These are phyloP conservation scores for Tachyglossus aculeatus DNA, from an alignment of 2,797 vertebrate species.

Conservation along the genomic window DNA sequence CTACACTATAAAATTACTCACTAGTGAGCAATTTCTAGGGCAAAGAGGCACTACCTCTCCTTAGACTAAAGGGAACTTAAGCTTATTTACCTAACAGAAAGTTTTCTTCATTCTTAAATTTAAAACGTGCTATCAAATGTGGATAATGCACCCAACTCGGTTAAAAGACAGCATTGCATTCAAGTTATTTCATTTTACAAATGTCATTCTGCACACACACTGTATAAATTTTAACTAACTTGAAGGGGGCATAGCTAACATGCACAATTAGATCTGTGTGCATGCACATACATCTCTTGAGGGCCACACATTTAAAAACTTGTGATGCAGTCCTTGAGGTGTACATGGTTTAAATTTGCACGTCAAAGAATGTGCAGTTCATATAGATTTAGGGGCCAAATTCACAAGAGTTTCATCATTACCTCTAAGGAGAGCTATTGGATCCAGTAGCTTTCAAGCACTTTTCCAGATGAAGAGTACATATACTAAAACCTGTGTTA, in stretches of 20 bases:
- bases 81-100: constrained; percentile 8
- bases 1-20: too few species aligned
- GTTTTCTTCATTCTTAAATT: background rate
- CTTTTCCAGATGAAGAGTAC: background rate
- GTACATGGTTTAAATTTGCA: constrained; percentile 32
- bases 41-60: too few species aligned
- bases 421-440: background rate
- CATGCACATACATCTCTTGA: constrained; percentile 30
- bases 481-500: background rate
- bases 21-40: too few species aligned
- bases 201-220: constrained; percentile 15
- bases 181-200: constrained; percentile 15
- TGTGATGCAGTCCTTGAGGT: constrained; percentile 42
- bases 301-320: constrained; percentile 44
- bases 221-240: constrained; percentile 40
- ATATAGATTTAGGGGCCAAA: constrained; percentile 10
- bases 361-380: constrained; percentile 29
- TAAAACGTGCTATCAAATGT: background rate
- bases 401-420: background rate
- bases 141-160: background rate
- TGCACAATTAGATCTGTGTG: constrained; percentile 41
- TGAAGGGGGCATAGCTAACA: constrained; percentile 27
- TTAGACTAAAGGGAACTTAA: constrained; percentile 4
- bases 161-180: constrained; percentile 8
- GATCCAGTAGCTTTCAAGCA: background rate